These are phyloP conservation scores for Aphis gossypii DNA, from an alignment of 1,140 invertebrate species.

Conservation along the genomic window DNA sequence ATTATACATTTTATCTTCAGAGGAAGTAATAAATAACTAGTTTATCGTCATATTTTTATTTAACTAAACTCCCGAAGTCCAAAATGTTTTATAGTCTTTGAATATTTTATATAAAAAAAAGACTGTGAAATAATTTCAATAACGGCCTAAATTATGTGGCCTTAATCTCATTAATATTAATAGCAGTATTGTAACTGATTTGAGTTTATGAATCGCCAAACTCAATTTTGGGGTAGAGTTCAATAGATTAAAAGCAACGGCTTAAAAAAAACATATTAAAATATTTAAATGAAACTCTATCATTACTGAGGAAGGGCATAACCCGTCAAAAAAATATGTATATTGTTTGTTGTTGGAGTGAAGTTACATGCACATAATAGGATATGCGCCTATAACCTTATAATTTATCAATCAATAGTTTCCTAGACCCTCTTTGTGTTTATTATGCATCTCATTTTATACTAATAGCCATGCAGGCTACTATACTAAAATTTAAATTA, in stretches of 20 bases:
- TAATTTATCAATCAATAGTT: background rate
- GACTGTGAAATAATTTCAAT: background rate
- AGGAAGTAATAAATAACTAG: background rate
- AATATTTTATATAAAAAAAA: background rate
- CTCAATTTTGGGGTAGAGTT: background rate
- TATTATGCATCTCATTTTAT: background rate
- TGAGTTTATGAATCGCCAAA: background rate
- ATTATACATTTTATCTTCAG: background rate
- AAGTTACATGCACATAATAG: background rate
- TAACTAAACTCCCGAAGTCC: background rate
- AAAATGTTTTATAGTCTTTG: background rate
- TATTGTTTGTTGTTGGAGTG: background rate
- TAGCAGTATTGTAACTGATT: background rate
- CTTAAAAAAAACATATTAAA: background rate
- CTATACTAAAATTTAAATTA: background rate
- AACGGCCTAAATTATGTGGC: background rate
- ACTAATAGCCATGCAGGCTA: background rate
- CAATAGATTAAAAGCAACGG: background rate
- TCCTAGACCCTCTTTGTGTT: background rate
- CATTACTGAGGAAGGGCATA: background rate
- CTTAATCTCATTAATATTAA: background rate
- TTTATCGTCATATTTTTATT: background rate
- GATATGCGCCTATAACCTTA: background rate
- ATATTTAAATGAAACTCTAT: background rate
- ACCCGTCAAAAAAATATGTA: background rate